Evolutionary conservation across 2,888 invertebrate genomes (phyloP), one percentile per base, ranked within the genome.

Genomic region (Aphodius sticticus): DNA sequence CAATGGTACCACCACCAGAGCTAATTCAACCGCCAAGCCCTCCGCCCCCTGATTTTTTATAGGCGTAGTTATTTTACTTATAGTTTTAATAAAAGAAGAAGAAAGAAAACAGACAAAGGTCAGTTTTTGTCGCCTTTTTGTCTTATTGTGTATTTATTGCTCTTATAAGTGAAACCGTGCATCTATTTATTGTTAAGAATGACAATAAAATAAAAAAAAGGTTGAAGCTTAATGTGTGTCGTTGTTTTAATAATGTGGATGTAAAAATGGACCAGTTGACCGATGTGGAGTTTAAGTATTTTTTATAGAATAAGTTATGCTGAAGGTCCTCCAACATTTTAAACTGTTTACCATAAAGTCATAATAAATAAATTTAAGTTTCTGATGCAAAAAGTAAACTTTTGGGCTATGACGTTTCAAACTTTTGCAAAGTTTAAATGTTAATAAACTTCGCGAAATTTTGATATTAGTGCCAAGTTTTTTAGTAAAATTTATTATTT

Each of bases 41-140:
- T 9, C 86, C 86, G n/a, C 84, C 85, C 15, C 84, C 83, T 7
- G 85, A 86, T 80, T 86, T 86, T 81, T 83, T 70, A 71, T 79
- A 77, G 38, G 26, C 74, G n/a, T 74, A 74, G 37, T 74, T 74
- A 35, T 74, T 35, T n/a, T 74, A 36, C 35, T 36, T 74, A n/a
- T 74, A 74, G 74, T 74, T 74, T 74, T 74, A 74, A 37, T 74
- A 74, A 35, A 74, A 6, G 35, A 53, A 53, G 53, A 53, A 53
- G 53, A 53, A 53, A 53, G 53, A 53, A n/a, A n/a, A 53, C 6
- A 53, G 53, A 53, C 53, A 53, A 53, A 53, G 53, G 53, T 53
- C n/a, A 36, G 36, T 74, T 36, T n/a, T 74, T 36, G 35, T 74
- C 36, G 35, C 35, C 15, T 70, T 70, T n/a, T 76, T 76, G 79